Evolutionary conservation across 2,113 vertebrate species (phyloP).

Genomic region (Centropus bengalensis): DNA sequence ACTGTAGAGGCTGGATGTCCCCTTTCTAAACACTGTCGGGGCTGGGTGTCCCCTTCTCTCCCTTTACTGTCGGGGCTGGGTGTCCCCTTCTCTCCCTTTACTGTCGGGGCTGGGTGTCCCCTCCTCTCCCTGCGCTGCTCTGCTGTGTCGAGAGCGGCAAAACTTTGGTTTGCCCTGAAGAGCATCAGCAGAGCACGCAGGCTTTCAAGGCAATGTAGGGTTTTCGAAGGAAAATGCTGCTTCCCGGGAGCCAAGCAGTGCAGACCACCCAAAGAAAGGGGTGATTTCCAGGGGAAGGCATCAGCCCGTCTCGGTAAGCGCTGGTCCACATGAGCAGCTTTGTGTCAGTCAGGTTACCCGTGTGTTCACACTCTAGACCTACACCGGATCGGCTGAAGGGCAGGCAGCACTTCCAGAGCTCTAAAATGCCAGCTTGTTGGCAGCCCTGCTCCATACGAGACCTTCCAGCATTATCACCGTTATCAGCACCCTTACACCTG

Average conservation of each 20-base stretch:
- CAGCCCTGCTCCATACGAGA: neutral
- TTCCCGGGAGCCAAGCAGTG: neutral
- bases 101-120: neutral
- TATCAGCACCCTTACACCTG: neutral
- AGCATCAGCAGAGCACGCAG: neutral
- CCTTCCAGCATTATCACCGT: rapidly evolving
- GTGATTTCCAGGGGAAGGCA: neutral
- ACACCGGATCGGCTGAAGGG: neutral
- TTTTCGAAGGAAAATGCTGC: neutral
- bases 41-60: too few species aligned
- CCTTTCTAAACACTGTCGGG: too few species aligned
- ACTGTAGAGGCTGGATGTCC: neutral
- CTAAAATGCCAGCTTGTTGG: rapidly evolving
- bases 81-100: too few species aligned
- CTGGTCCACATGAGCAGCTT: neutral
- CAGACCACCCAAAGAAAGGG: neutral
- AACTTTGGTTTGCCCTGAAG: neutral
- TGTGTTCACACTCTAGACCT: neutral
- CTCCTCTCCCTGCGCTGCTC: neutral
- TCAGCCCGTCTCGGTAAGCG: rapidly evolving
- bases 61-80: too few species aligned
- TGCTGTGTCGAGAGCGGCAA: neutral
- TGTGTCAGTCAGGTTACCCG: neutral
- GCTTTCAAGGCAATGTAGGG: neutral
- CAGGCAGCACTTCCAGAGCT: neutral